Base-by-base conservation (phyloP, 92 coral and sea anemone genomes). In the Micromussa lordhowensis region DNA sequence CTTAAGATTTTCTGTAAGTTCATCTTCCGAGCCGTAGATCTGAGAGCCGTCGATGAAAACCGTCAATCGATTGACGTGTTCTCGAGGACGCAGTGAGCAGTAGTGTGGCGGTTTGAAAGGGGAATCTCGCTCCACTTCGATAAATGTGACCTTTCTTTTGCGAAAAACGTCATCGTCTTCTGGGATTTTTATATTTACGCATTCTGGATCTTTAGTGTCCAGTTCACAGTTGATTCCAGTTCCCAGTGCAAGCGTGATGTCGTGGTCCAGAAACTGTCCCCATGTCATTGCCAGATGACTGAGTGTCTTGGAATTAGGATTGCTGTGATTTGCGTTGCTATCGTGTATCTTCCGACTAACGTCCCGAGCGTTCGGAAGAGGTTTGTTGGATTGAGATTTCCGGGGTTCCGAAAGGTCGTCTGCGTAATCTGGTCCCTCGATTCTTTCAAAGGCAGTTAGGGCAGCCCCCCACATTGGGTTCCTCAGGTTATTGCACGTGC, bases 261-360 rank as follows among this genome's bases (percentile, higher is more conserved):
- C 95, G 58, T 93, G 95, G 48, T 93, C 95, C 58, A 93, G 15
- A 44, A 93, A 93, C 83, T 93, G 95, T 22, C 95, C 93, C 93
- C 95, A 93, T 34, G 78, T 87, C 95, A 93, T 93, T 72, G 92
- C 75, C 87, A 93, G 77, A 64, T 90, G 93, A n/a, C 91, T 82
- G 31, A 86, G 83, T 35, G 82, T 70, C 29, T 69, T 55, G 29
- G 90, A 84, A 21, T 58, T 75, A 58, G 85, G 85, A 58, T 58
- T 31, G 14, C 74, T 32, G 40, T 71, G 35, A 53, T 76, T 59
- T 63, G 83, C 88, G 10, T 88, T 76, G 68, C 84, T 84, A 21
- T 78, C 40, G 76, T 80, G 84, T 6, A 88, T 80, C 18, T 66
- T 66, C 31, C 71, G 17, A 12, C 71, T 66, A 4, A 66, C 71